These are phyloP conservation scores for Enteromius fasciolatus DNA, from an alignment of 2,797 vertebrate genomes.

Conservation along the genomic window DNA sequence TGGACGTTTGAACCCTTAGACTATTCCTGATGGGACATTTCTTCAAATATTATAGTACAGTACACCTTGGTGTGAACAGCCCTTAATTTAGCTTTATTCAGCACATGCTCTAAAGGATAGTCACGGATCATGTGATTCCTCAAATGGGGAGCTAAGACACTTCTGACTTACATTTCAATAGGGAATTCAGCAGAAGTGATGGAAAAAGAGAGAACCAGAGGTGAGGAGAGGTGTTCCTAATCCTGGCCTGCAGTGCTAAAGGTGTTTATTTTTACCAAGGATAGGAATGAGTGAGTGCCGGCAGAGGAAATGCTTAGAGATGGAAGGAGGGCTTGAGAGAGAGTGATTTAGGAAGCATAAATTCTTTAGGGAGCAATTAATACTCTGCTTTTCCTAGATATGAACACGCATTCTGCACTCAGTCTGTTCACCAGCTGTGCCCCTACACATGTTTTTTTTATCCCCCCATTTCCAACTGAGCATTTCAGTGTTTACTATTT, in stretches of 20 bases:
- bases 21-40: neutral
- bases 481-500: constrained; percentile 67
- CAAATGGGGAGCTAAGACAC: neutral
- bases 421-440: constrained; percentile 57
- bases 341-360: constrained; percentile 51
- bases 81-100: neutral
- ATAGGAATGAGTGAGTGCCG: constrained; percentile 68
- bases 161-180: neutral
- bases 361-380: constrained; percentile 76
- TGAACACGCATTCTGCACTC: constrained; percentile 65
- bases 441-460: constrained; percentile 9
- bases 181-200: constrained; percentile 4
- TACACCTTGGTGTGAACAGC: neutral
- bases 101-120: neutral
- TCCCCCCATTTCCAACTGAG: constrained; percentile 52
- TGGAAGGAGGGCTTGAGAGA: constrained; percentile 49
- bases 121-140: neutral
- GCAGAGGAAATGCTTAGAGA: constrained; percentile 56
- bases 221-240: constrained; percentile 61
- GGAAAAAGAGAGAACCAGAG: neutral
- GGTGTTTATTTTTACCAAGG: constrained; percentile 72
- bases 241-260: constrained; percentile 73
- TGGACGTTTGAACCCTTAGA: no score
- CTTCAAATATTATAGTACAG: neutral
- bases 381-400: constrained; percentile 69